phyloP scores from a whole-genome alignment of 2,113 vertebrate species.

The Notothenia rossii region DNA sequence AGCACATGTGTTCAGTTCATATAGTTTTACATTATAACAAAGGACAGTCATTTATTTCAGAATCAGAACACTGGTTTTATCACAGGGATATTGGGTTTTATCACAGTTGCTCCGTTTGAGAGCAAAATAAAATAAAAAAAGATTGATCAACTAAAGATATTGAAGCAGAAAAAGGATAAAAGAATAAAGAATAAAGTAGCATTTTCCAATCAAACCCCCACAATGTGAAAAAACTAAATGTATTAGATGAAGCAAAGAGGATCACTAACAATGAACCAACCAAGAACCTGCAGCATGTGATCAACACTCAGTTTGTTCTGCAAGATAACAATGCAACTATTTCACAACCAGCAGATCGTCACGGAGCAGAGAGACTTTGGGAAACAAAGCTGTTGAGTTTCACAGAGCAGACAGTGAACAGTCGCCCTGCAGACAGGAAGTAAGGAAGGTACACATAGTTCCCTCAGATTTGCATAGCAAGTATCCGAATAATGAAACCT shows the following conservation, averaged over 20 bases:
- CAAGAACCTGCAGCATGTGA: background rate
- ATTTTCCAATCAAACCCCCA: background rate
- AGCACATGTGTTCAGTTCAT: too few relatives aligned
- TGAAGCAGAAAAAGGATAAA: too few relatives aligned
- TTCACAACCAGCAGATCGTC: background rate
- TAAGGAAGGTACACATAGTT: slow-evolving; percentile 40
- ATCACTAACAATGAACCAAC: background rate
- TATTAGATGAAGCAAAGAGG: background rate
- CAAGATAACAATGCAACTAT: background rate
- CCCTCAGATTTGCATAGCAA: slow-evolving; percentile 68
- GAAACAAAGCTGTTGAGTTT: slow-evolving; percentile 34
- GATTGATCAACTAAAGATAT: too few relatives aligned
- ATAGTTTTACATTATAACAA: too few relatives aligned
- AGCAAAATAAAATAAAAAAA: too few relatives aligned
- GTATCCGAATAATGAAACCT: slow-evolving; percentile 56
- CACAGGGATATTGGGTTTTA: background rate
- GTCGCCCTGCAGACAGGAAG: slow-evolving; percentile 36
- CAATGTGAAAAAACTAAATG: background rate
- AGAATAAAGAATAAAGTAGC: background rate
- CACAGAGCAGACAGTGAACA: slow-evolving; percentile 48
- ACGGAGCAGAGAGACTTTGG: slow-evolving; percentile 11
- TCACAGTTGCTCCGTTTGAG: too few relatives aligned
- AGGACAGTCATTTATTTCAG: too few relatives aligned
- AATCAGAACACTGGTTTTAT: too few relatives aligned
- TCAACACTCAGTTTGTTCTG: background rate